Evolutionary conservation across 2,888 invertebrate species (phyloP), one percentile per base, ranked within the genome.

Genomic region (Heliconius sara): DNA sequence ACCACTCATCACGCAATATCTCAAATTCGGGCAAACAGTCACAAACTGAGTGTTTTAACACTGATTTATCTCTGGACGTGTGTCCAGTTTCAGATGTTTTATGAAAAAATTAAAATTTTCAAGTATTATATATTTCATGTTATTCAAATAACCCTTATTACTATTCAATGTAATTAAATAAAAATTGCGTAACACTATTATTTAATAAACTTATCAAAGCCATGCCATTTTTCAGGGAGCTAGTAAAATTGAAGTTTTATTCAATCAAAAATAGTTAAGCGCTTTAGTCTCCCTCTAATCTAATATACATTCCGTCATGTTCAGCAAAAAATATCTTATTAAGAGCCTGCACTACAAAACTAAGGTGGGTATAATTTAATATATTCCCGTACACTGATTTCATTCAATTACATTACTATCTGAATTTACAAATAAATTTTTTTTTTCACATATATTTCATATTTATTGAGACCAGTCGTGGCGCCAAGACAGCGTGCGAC

Each of bases 281-380:
- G 25, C 16, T 60, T 73, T 60, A 73, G 25, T 5, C 73, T 34
- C 73, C 73, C 73, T 73, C 73, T 57, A 73, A 73, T 73, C 39
- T 73, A 60, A 73, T 73, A 60, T 73, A 73, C 73, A 25, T 73
- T 60, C 73, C 9, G 19, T 13, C 1, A 60, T 73, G n/a, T 73
- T 73, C 73, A 73, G 60, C 57, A 25, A 39, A 73, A 73, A 73
- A 60, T 19, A 73, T 60, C 73, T 73, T 73, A 73, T 73, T 73
- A 73, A 25, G 73, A 39, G 39, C 3, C 34, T 16, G 25, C 73
- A 73, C 60, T 73, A 73, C n/a, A 73, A 60, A 73, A 73, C 60
- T 60, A 39, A 73, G 25, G 73, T 39, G n/a, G 60, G 57, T 72
- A 27, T 27, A n/a, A 73, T 34, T 73, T 22, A n/a, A 73, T 73